Evolutionary conservation across 2,888 invertebrate species (phyloP).

Genomic region (Halictus quadricinctus): DNA sequence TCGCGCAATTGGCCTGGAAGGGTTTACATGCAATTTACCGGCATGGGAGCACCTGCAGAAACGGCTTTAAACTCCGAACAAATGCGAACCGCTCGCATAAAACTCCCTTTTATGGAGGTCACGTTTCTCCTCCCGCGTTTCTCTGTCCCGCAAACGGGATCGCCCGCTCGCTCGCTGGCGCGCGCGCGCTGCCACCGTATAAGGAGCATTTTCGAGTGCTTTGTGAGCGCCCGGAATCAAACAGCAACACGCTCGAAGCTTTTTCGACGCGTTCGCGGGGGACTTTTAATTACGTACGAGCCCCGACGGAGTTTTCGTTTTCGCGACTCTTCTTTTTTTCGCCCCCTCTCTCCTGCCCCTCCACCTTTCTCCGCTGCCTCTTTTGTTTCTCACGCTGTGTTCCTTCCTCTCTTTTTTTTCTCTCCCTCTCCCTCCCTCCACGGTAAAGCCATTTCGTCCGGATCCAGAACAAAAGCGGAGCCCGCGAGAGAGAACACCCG

Average conservation of each 20-base stretch:
- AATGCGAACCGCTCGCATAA: slow-evolving; percentile 50
- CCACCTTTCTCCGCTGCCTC: background rate
- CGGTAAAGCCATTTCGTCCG: background rate
- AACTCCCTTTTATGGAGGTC: slow-evolving; percentile 61
- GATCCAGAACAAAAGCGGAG: slow-evolving; percentile 12
- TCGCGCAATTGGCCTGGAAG: slow-evolving; percentile 46
- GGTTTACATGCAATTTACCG: slow-evolving; percentile 52
- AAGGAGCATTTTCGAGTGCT: slow-evolving; percentile 57
- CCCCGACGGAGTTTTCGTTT: slow-evolving; percentile 35
- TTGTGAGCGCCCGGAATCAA: slow-evolving; percentile 53
- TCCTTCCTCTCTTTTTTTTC: background rate
- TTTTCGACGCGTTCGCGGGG: slow-evolving; percentile 44
- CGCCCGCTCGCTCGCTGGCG: background rate
- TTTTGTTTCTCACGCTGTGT: background rate
- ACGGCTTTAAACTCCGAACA: slow-evolving; percentile 57
- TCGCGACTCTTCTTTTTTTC: slow-evolving; percentile 3
- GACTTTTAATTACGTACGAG: slow-evolving; percentile 60
- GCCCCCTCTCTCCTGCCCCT: background rate
- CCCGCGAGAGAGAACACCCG: background rate
- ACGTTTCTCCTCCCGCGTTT: slow-evolving; percentile 12
- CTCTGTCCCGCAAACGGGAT: background rate
- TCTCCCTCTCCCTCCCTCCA: background rate
- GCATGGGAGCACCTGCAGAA: slow-evolving; percentile 55
- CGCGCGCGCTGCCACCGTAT: slow-evolving; percentile 22
- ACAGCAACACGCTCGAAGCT: slow-evolving; percentile 50